Evolutionary conservation across 2,888 invertebrate species (phyloP).

Genomic region (Peribatodes rhomboidaria): DNA sequence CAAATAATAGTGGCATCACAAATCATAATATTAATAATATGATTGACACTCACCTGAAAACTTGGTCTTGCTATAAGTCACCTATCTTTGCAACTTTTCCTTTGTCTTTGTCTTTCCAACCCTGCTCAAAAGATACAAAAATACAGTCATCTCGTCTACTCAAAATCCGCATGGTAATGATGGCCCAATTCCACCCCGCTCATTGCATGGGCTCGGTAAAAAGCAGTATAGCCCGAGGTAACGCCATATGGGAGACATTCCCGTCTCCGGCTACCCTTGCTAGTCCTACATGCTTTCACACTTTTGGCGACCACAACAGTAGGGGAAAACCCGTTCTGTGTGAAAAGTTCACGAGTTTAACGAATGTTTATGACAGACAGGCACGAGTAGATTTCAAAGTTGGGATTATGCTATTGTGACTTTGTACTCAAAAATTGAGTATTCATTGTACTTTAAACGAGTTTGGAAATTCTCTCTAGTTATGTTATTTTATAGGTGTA

Average conservation of each 20-base stretch:
- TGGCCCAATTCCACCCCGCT: conserved; percentile 66
- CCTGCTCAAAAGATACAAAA: neutral
- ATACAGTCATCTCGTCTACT: conserved; percentile 45
- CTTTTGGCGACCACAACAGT: conserved; percentile 67
- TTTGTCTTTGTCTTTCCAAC: neutral
- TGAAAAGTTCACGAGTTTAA: conserved; percentile 62
- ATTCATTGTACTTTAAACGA: neutral
- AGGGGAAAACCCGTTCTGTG: conserved; percentile 57
- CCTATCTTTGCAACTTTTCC: neutral
- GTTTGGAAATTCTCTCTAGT: neutral
- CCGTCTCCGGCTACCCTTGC: conserved; percentile 62
- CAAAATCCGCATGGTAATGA: conserved; percentile 45
- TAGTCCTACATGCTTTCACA: conserved; percentile 79
- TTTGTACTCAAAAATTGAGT: neutral
- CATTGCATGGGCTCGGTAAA: conserved; percentile 62
- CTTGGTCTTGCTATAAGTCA: too few relatives aligned
- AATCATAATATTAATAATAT: too few relatives aligned
- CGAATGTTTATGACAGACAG: conserved; percentile 52
- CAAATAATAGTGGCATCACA: too few relatives aligned
- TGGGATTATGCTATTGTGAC: conserved; percentile 3
- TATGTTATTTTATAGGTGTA: neutral
- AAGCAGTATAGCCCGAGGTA: conserved; percentile 67
- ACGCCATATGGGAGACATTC: conserved; percentile 70
- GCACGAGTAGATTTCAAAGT: conserved; percentile 22
- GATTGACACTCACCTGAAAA: too few relatives aligned